phyloP scores from a whole-genome alignment of 2,797 vertebrate species.

The Poecilia wingei region DNA sequence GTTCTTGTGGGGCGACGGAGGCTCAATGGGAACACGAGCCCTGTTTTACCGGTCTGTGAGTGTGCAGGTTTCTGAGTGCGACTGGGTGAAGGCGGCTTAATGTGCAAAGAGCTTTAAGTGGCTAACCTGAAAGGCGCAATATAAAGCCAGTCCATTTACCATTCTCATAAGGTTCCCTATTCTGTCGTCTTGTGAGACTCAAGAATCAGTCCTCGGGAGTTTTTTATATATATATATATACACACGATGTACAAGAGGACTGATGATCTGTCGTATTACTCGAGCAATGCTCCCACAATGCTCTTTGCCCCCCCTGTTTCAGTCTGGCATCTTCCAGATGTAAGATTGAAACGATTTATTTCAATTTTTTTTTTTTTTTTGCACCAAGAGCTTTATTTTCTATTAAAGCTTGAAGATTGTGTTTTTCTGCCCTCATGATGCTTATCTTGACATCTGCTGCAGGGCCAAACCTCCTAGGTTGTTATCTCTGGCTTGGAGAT shows the following conservation, averaged over 20 bases:
- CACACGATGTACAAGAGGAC: not conserved
- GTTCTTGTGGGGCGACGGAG: not conserved
- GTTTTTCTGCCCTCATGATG: not conserved
- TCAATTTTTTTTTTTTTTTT: not conserved
- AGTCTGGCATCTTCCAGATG: not conserved
- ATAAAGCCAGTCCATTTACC: not conserved
- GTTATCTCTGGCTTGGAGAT: not conserved
- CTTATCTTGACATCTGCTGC: conserved; percentile 2
- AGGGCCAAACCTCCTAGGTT: not conserved
- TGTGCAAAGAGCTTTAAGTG: not conserved
- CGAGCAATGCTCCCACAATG: not conserved
- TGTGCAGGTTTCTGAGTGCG: not conserved
- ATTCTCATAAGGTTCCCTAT: not conserved
- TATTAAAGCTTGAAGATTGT: not conserved
- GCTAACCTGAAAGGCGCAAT: not conserved
- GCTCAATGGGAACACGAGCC: not conserved
- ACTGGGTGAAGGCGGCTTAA: not conserved
- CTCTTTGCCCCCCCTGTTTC: not conserved
- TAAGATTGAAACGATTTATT: not conserved
- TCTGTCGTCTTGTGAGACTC: not conserved
- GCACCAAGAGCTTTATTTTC: not conserved
- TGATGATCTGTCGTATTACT: not conserved
- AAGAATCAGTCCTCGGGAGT: not conserved
- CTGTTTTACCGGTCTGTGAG: not conserved
- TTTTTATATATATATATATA: too few species aligned